These are phyloP conservation scores for Garra rufa DNA, from an alignment of 2,113 vertebrate genomes.

Conservation along the genomic window DNA sequence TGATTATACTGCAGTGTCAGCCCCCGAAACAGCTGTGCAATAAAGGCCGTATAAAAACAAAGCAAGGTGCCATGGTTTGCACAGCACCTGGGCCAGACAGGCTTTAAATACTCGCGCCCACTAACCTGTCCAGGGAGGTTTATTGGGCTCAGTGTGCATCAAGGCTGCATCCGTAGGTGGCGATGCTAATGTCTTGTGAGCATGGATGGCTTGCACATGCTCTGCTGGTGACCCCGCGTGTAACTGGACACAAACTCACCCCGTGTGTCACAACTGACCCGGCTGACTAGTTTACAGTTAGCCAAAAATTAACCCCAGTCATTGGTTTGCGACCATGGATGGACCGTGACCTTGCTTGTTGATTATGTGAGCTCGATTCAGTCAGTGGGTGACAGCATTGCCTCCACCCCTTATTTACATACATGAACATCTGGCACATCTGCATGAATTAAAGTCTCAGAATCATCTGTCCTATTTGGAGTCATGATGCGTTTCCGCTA, in stretches of 20 bases:
- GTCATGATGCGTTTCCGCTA: slow-evolving; percentile 4
- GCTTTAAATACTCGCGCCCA: slow-evolving; percentile 71
- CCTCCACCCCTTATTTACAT: slow-evolving; percentile 27
- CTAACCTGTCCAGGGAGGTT: slow-evolving; percentile 56
- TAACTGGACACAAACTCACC: background rate
- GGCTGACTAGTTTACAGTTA: slow-evolving; percentile 12
- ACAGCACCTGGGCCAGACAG: slow-evolving; percentile 75
- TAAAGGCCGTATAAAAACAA: slow-evolving; percentile 76
- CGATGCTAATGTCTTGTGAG: background rate
- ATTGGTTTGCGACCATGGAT: slow-evolving; percentile 16
- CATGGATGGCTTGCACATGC: background rate
- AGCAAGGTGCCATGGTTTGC: slow-evolving; percentile 65
- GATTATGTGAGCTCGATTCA: background rate
- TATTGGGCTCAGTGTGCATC: slow-evolving; percentile 5
- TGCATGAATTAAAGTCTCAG: slow-evolving; percentile 33
- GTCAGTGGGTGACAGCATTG: slow-evolving; percentile 7
- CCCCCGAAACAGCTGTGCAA: slow-evolving; percentile 75
- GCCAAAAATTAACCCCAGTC: background rate
- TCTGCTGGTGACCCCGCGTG: background rate
- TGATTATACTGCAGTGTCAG: slow-evolving; percentile 68
- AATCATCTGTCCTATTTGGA: slow-evolving; percentile 21
- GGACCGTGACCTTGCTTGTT: slow-evolving; percentile 29
- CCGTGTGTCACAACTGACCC: background rate
- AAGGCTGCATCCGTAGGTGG: slow-evolving; percentile 7
- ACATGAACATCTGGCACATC: slow-evolving; percentile 38